phyloP scores from a whole-genome alignment of 2,888 invertebrate species.

The Cephus pulcher region DNA sequence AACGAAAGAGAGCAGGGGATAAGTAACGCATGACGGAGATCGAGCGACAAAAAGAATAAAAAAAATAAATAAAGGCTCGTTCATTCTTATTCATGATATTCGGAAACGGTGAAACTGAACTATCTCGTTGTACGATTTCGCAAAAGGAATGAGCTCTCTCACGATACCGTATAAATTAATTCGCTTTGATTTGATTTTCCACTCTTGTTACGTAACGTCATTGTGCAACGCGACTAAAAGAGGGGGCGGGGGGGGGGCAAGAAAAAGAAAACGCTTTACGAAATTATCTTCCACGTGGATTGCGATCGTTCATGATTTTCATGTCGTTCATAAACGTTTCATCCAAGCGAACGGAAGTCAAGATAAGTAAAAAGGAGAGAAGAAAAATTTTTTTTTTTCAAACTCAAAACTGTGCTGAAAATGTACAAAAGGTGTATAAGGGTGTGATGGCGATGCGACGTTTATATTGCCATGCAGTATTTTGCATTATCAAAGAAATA shows the following conservation, averaged over 20 bases:
- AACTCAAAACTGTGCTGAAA: neutral
- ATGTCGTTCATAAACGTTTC: neutral
- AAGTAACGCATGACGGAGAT: too few species aligned
- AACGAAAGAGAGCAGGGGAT: too few species aligned
- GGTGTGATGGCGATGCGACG: neutral
- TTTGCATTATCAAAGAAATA: neutral
- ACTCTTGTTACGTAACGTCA: neutral
- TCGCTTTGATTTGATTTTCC: neutral
- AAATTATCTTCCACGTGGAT: neutral
- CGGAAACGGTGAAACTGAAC: too few species aligned
- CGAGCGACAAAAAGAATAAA: too few species aligned
- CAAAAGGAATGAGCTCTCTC: too few species aligned
- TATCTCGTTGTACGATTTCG: too few species aligned
- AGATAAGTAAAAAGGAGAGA: neutral
- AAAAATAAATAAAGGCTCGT: too few species aligned
- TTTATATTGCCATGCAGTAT: neutral
- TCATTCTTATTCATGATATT: too few species aligned
- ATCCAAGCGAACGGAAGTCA: neutral
- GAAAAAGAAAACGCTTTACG: neutral
- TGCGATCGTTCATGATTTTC: neutral
- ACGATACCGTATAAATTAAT: too few species aligned
- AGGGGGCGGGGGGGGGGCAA: too few species aligned
- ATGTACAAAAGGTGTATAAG: neutral
- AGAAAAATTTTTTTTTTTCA: neutral
- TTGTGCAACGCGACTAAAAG: neutral